Evolutionary conservation across 2,113 vertebrate species (phyloP).

Genomic region (Aptenodytes forsteri): DNA sequence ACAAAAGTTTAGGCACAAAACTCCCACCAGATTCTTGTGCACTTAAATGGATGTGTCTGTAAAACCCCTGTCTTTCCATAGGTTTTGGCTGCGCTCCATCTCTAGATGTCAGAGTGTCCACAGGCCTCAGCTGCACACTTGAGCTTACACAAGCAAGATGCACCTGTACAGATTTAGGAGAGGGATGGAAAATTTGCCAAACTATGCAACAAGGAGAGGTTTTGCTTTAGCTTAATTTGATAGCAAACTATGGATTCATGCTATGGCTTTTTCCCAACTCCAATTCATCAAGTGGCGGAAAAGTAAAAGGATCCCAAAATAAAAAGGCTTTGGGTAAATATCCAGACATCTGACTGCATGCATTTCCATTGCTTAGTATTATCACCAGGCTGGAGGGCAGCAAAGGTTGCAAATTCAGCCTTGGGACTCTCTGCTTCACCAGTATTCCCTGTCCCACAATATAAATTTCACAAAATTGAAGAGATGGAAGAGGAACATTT

Average conservation of each 20-base stretch:
- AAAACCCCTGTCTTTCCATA: neutral
- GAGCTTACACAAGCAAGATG: neutral
- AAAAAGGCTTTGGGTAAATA: neutral
- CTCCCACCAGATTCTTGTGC: neutral
- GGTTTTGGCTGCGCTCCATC: neutral
- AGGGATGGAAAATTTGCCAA: neutral
- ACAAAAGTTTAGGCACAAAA: neutral
- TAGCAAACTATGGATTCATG: neutral
- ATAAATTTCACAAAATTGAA: neutral
- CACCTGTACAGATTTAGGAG: neutral
- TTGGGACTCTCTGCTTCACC: neutral
- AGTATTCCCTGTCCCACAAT: neutral
- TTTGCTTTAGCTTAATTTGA: neutral
- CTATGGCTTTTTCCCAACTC: neutral
- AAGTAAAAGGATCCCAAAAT: neutral
- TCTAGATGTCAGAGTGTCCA: neutral
- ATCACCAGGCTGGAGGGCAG: neutral
- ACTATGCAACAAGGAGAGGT: neutral
- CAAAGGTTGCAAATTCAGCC: neutral
- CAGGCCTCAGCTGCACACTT: neutral
- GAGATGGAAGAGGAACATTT: neutral
- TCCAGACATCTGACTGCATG: neutral
- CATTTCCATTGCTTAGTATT: neutral
- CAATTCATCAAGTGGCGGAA: neutral
- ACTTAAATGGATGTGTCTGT: neutral